These are phyloP conservation scores for Drosophila kohkoa DNA, from an alignment of 1,140 invertebrate species.

Conservation along the genomic window DNA sequence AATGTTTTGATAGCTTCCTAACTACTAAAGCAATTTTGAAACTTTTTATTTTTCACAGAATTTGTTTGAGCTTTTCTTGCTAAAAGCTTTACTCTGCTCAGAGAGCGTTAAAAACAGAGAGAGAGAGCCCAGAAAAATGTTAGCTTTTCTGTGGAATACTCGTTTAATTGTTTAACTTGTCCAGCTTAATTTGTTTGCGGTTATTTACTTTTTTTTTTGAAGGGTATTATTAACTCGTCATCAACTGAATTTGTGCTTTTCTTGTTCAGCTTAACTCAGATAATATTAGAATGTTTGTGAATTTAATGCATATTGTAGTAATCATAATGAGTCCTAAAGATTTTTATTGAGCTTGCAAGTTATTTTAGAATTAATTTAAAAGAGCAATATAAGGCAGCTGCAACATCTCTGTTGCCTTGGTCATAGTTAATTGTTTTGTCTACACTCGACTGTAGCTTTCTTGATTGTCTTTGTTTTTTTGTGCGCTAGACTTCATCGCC, in stretches of 20 bases:
- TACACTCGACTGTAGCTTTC: too few relatives aligned
- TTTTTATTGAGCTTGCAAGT: too few relatives aligned
- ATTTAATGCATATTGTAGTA: too few relatives aligned
- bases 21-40: conserved; percentile 23
- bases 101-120: not conserved
- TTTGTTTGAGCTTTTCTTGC: not conserved
- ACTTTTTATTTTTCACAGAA: conserved; percentile 1
- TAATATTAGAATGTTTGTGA: too few relatives aligned
- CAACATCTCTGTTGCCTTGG: too few relatives aligned
- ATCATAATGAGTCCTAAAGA: too few relatives aligned
- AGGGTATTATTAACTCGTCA: too few relatives aligned
- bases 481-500: conserved; percentile 44
- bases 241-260: too few relatives aligned
- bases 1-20: not conserved
- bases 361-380: too few relatives aligned
- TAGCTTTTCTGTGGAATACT: conserved; percentile 42
- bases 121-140: not conserved
- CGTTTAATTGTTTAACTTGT: conserved; percentile 39
- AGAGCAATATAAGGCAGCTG: too few relatives aligned
- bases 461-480: conserved; percentile 12
- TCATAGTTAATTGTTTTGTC: too few relatives aligned
- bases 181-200: conserved; percentile 45
- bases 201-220: conserved; percentile 16
- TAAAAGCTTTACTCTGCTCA: not conserved
- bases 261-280: too few relatives aligned